Evolutionary conservation across 2,797 vertebrate genomes (phyloP).

Genomic region (Calcarius lapponicus): DNA sequence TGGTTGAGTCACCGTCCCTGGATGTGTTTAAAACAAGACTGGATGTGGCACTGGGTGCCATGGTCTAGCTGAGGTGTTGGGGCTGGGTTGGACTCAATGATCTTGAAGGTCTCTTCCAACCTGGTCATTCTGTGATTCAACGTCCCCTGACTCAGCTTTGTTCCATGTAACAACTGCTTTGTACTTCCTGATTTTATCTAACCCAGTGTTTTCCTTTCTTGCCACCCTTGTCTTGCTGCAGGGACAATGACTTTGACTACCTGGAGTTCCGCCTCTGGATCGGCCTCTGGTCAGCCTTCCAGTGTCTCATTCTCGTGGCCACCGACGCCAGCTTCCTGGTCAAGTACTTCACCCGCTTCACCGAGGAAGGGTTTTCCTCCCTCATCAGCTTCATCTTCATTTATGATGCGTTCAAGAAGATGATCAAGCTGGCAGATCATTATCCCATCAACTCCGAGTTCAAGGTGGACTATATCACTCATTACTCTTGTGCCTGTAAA

Average conservation of each 20-base stretch:
- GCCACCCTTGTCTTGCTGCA: conserved; percentile 51
- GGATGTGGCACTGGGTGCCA: background rate
- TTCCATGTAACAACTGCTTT: background rate
- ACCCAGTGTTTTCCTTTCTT: background rate
- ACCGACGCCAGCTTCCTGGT: conserved; percentile 97
- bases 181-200: background rate
- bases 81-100: background rate
- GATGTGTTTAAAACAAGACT: background rate
- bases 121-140: background rate
- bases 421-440: conserved; percentile 91
- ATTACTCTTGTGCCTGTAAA: conserved; percentile 90
- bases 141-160: background rate
- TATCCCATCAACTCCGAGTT: conserved; percentile 92
- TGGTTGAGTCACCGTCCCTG: background rate
- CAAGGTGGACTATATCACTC: conserved; percentile 83
- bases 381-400: conserved; percentile 99
- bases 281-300: conserved; percentile 94
- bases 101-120: background rate
- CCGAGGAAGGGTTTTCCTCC: conserved; percentile 96
- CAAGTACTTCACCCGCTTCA: conserved; percentile 98
- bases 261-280: conserved; percentile 98
- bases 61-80: background rate
- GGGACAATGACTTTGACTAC: conserved; percentile 92
- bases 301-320: conserved; percentile 90
- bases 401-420: conserved; percentile 98